Evolutionary conservation across 1,140 invertebrate genomes (phyloP), one percentile per base, ranked within the genome.

Genomic region (Magallana angulata): DNA sequence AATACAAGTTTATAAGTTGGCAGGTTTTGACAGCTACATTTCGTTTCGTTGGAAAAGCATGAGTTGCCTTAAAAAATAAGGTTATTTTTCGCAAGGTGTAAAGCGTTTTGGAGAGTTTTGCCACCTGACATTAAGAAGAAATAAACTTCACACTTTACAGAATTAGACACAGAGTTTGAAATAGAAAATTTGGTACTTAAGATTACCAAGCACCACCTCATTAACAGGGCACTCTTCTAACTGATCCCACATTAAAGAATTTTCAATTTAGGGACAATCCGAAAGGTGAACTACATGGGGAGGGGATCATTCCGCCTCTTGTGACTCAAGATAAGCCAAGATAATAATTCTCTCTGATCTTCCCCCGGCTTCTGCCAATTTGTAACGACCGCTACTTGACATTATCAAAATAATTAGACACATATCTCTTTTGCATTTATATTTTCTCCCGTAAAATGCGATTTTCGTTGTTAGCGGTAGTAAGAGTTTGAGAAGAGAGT

Each of bases 191-290:
- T 76, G 68, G 68, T 76, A 30, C 68, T 76, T 76, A 76, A 76
- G 68, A 76, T 76, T 30, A 76, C 68, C 24, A 76, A 30, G 24
- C 68, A 76, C 68, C 68, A 30, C 24, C 68, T 76, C 68, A 48
- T 68, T 76, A 76, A 12, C 68, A 30, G 24, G 36, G 30, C 68
- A 18, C 68, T 24, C 18, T 76, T 30, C 24, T 30, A 18, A 76
- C 24, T 76, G 68, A 76, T 76, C 24, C 68, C 68, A 76, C 68
- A 76, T 76, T 76, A 76, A 76, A 76, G 36, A 30, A 76, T 30
- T 76, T 76, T 76, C 68, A 76, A 30, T 76, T 76, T 76, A 76
- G 68, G 36, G 68, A 76, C 68, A 76, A 76, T 76, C 24, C 68
- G 24, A 30, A 76, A 76, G 68, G 68, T 76, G 24, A 12, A 30